Percentiles rank a stretch among this genome's conserved stretches.
These are phyloP conservation scores for Stichopus chloronotus DNA, from an alignment of 35 echinoderm and acorn worm genomes.

Conservation along the genomic window DNA sequence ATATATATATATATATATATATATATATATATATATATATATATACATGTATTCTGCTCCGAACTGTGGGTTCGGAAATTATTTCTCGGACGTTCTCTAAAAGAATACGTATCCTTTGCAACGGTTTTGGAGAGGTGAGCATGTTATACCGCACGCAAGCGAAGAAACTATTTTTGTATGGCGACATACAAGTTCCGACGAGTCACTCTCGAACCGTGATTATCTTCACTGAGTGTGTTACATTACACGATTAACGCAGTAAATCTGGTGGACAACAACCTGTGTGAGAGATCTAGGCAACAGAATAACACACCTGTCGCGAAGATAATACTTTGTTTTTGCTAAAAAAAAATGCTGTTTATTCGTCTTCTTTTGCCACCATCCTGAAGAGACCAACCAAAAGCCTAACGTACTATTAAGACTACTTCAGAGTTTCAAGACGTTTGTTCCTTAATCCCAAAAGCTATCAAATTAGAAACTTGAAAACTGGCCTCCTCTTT, in stretches of 20 bases:
- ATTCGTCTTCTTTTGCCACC: slow-evolving; percentile 20
- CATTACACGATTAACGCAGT: slow-evolving; percentile 24
- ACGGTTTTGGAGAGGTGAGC: too few species aligned
- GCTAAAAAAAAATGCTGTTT: slow-evolving; percentile 30
- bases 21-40: too few species aligned
- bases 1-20: too few species aligned
- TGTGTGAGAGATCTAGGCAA: slow-evolving; percentile 7
- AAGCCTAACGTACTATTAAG: slow-evolving; percentile 31
- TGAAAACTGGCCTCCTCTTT: neutral
- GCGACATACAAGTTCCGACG: neutral
- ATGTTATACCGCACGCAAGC: neutral
- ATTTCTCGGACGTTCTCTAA: too few species aligned
- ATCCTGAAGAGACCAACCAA: slow-evolving; percentile 1
- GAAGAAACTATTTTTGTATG: neutral
- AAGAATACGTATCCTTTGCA: too few species aligned
- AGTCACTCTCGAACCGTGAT: neutral
- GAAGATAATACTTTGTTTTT: slow-evolving; percentile 31
- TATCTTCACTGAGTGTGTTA: neutral
- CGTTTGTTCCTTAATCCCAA: slow-evolving; percentile 45
- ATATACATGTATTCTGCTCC: too few species aligned
- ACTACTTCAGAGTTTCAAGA: slow-evolving; percentile 26
- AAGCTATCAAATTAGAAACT: slow-evolving; percentile 50
- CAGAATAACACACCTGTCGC: slow-evolving; percentile 39
- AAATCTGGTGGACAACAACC: neutral
- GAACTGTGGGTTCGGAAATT: too few species aligned